These are phyloP conservation scores for Drosophila pseudotalamancana DNA, from an alignment of 2,888 invertebrate genomes.

Conservation along the genomic window DNA sequence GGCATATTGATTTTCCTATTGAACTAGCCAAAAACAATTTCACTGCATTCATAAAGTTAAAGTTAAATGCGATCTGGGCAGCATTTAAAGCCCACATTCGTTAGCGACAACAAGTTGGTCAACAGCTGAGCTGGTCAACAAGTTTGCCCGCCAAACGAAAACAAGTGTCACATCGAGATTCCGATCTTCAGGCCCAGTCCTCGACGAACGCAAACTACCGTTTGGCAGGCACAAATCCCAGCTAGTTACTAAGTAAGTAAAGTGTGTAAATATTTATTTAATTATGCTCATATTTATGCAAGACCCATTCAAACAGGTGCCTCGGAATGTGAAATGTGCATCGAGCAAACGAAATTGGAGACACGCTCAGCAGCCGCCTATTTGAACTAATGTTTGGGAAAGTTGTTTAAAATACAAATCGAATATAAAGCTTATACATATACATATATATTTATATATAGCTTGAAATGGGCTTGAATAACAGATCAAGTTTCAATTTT, in stretches of 20 bases:
- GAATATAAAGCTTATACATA: slow-evolving; percentile 1
- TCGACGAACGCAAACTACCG: slow-evolving; percentile 32
- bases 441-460: too few species aligned
- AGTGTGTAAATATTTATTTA: slow-evolving; percentile 76
- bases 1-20: slow-evolving; percentile 69
- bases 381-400: slow-evolving; percentile 28
- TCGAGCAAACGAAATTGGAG: slow-evolving; percentile 33
- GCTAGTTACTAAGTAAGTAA: slow-evolving; percentile 61
- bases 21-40: slow-evolving; percentile 35
- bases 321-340: slow-evolving; percentile 54
- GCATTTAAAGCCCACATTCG: slow-evolving; percentile 38
- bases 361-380: slow-evolving; percentile 19
- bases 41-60: slow-evolving; percentile 39
- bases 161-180: slow-evolving; percentile 68
- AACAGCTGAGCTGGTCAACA: slow-evolving; percentile 52
- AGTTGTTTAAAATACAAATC: slow-evolving; percentile 25
- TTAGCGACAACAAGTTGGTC: slow-evolving; percentile 56
- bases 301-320: slow-evolving; percentile 50
- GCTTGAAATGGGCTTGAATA: too few species aligned
- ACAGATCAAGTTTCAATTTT: slow-evolving; percentile 1
- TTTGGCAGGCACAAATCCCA: slow-evolving; percentile 55
- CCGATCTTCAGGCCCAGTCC: slow-evolving; percentile 7
- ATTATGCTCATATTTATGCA: slow-evolving; percentile 76
- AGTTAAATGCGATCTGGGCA: slow-evolving; percentile 36
- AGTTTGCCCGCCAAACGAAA: slow-evolving; percentile 56